phyloP scores from a whole-genome alignment of 1,140 invertebrate species.

The Apis dorsata region DNA sequence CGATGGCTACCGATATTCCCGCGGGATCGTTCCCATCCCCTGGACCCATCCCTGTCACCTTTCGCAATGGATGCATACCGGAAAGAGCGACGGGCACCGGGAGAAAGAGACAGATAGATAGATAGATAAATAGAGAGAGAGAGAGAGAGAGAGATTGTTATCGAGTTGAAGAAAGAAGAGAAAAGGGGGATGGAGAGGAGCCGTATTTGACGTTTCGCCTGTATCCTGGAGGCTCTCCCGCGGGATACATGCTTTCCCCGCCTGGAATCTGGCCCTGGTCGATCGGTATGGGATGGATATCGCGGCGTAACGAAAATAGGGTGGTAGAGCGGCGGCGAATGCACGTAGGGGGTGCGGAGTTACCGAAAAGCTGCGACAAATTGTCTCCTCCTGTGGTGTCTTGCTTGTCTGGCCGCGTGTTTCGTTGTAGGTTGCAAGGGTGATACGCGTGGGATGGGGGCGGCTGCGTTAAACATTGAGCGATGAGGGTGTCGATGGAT shows the following conservation, averaged over 20 bases:
- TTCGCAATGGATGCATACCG: slow-evolving; percentile 19
- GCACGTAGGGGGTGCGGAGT: neutral
- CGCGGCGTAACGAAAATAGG: slow-evolving; percentile 58
- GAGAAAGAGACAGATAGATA: neutral
- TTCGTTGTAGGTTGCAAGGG: slow-evolving; percentile 7
- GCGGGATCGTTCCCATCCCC: slow-evolving; percentile 55
- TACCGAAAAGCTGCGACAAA: slow-evolving; percentile 58
- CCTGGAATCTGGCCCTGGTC: slow-evolving; percentile 68
- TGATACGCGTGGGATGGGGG: too few species aligned
- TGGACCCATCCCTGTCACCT: slow-evolving; percentile 40
- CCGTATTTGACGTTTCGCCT: slow-evolving; percentile 71
- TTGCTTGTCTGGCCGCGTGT: slow-evolving; percentile 17
- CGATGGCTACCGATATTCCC: slow-evolving; percentile 63
- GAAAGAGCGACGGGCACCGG: neutral
- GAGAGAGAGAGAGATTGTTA: neutral
- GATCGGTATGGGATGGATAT: slow-evolving; percentile 73
- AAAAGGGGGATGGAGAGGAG: slow-evolving; percentile 24
- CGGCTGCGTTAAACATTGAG: slow-evolving; percentile 12
- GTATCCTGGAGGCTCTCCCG: slow-evolving; percentile 63
- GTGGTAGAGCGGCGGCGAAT: neutral
- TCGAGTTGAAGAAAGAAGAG: neutral
- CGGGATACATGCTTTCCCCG: slow-evolving; percentile 70
- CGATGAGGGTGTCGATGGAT: slow-evolving; percentile 6
- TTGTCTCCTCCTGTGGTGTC: slow-evolving; percentile 47
- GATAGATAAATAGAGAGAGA: neutral